Evolutionary conservation across 2,888 invertebrate species (phyloP), one percentile per base, ranked within the genome.

Genomic region (Frankliniella intonsa): DNA sequence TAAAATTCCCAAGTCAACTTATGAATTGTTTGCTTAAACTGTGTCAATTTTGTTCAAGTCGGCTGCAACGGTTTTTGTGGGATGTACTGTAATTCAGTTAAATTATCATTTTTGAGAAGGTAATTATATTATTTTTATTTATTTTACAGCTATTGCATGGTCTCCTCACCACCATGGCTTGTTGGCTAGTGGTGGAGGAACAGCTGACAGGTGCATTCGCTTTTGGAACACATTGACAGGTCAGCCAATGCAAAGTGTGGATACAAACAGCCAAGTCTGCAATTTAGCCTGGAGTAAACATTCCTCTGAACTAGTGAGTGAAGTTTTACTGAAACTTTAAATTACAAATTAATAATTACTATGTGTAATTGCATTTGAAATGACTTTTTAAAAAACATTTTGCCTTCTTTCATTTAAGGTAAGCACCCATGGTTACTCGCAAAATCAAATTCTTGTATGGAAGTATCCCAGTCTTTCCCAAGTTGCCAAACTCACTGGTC

Each of bases 241-340:
- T 12, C 98, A 99, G 89, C 97, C 98, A 2, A 96, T 98, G 95
- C 98, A 99, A 88, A 97, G 96, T 88, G 96, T 99, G 50, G 98
- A 99, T 87, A 99, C 99, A 14, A 97, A 95, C 55, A 91, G 91
- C 65, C 92, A 92, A 82, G 98, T 99, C 62, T 99, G 98, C 89
- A 99, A 99, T 89, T 90, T 99, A 85, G 98, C 98, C 76, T 99
- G 99, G 99, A 98, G 98, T 50, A 98, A 98, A 87, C 98, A 99
- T 89, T 97, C 97, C 83, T 97, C 97, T 84, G 99, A 99, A 89
- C 89, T 99, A 88, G 99, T 91, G 80, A 82, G 81, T 82, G n/a
- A 55, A n/a, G 9, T 76, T 76, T 25, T 12, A 9, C 2, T 0
- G 0, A 22, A 3, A 38, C n/a, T 3, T 5, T 5, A 80, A 80